These are phyloP conservation scores for Gephyroberyx darwinii DNA, from an alignment of 2,797 vertebrate species.

Conservation along the genomic window DNA sequence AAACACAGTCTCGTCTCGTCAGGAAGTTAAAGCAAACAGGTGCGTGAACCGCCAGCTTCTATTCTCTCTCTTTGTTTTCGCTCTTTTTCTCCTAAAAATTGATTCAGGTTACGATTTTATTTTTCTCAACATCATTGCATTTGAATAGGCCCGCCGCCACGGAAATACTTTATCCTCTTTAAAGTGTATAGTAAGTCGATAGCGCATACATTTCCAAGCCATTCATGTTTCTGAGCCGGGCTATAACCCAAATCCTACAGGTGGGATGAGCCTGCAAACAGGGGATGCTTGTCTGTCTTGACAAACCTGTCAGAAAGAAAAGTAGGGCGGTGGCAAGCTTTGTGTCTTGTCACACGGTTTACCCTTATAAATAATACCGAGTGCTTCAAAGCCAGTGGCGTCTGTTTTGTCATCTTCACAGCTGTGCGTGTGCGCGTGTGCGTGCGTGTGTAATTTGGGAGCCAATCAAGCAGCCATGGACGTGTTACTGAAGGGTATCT, in stretches of 20 bases:
- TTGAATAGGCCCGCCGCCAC: too few species aligned
- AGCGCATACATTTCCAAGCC: slow-evolving; percentile 26
- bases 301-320: slow-evolving; percentile 9
- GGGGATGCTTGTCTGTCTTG: not conserved
- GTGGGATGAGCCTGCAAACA: slow-evolving; percentile 46
- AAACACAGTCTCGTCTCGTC: slow-evolving; percentile 36
- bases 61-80: not conserved
- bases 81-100: not conserved
- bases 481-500: slow-evolving; percentile 70
- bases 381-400: not conserved
- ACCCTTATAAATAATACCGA: not conserved
- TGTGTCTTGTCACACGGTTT: not conserved
- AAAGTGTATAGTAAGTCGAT: not conserved
- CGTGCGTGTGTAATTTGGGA: slow-evolving; percentile 26
- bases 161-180: too few species aligned
- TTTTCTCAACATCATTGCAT: rapidly evolving
- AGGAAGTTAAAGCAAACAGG: slow-evolving; percentile 74
- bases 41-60: slow-evolving; percentile 53
- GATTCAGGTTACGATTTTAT: not conserved
- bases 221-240: slow-evolving; percentile 24
- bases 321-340: slow-evolving; percentile 56
- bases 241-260: slow-evolving; percentile 58
- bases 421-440: slow-evolving; percentile 25
- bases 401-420: not conserved
- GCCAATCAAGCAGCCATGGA: slow-evolving; percentile 74